phyloP scores from a whole-genome alignment of 2,113 vertebrate genomes.

The Anolis carolinensis region DNA sequence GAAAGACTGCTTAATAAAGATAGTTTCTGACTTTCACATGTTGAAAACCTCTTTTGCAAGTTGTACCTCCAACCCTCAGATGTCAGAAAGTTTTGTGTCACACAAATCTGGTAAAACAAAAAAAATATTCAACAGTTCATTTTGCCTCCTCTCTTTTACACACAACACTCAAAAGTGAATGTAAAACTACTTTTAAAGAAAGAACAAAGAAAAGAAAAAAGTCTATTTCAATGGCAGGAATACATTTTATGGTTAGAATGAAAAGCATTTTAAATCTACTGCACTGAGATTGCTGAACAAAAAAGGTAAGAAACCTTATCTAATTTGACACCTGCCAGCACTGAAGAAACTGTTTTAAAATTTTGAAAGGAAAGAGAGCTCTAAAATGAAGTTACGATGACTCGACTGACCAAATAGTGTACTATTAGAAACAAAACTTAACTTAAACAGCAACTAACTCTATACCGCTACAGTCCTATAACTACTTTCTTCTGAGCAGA shows the following conservation, averaged over 20 bases:
- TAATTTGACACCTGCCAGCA: slow-evolving; percentile 1
- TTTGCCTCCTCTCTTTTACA: not conserved
- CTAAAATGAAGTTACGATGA: slow-evolving; percentile 5
- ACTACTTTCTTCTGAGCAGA: not conserved
- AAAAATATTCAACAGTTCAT: not conserved
- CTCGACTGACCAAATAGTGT: not conserved
- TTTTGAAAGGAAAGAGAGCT: not conserved
- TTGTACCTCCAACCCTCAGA: not conserved
- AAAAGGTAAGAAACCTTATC: not conserved
- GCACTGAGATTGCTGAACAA: not conserved
- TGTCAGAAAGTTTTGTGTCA: not conserved
- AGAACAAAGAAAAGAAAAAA: not conserved
- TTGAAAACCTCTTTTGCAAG: not conserved
- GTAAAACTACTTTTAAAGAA: not conserved
- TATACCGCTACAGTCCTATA: not conserved
- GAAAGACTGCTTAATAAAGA: not conserved
- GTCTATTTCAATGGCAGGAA: not conserved
- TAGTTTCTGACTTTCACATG: not conserved
- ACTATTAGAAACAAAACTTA: not conserved
- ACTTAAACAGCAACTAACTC: not conserved
- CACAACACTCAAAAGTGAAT: not conserved
- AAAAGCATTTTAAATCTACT: not conserved
- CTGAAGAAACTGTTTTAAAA: not conserved
- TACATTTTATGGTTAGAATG: not conserved
- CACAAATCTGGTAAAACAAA: not conserved